phyloP scores from a whole-genome alignment of 2,113 vertebrate species.

The Onychorhynchus coronatus region DNA sequence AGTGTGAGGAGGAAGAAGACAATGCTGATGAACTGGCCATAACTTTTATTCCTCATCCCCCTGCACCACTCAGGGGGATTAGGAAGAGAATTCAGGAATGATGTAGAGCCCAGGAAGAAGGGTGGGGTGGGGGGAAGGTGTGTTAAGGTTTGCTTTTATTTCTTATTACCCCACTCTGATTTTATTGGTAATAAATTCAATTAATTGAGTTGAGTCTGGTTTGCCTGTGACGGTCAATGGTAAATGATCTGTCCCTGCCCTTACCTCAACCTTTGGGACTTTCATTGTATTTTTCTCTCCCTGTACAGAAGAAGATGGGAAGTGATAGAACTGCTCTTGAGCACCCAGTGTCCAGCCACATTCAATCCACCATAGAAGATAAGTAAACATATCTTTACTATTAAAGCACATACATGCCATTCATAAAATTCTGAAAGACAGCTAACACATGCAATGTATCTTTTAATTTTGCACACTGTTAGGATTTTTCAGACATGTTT shows the following conservation, averaged over 20 bases:
- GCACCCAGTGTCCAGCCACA: fast-evolving
- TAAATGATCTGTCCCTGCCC: not conserved
- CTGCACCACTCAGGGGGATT: fast-evolving
- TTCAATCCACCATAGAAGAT: not conserved
- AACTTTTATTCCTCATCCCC: not conserved
- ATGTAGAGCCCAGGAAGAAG: not conserved
- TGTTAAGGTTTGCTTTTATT: not conserved
- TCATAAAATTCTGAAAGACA: not conserved
- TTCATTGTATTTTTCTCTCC: not conserved
- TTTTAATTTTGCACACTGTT: not conserved
- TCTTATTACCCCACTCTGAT: not conserved
- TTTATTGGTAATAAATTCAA: not conserved
- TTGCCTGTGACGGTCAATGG: not conserved
- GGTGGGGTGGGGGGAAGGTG: fast-evolving
- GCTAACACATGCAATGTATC: not conserved
- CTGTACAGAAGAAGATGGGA: fast-evolving
- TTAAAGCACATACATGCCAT: not conserved
- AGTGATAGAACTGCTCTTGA: fast-evolving
- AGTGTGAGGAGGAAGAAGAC: not conserved
- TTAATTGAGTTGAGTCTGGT: not conserved
- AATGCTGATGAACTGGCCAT: not conserved
- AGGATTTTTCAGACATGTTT: not conserved
- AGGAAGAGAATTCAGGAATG: fast-evolving
- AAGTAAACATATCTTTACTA: not conserved
- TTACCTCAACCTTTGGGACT: not conserved